phyloP scores from a whole-genome alignment of 2,888 invertebrate species.

The Operophtera brumata region DNA sequence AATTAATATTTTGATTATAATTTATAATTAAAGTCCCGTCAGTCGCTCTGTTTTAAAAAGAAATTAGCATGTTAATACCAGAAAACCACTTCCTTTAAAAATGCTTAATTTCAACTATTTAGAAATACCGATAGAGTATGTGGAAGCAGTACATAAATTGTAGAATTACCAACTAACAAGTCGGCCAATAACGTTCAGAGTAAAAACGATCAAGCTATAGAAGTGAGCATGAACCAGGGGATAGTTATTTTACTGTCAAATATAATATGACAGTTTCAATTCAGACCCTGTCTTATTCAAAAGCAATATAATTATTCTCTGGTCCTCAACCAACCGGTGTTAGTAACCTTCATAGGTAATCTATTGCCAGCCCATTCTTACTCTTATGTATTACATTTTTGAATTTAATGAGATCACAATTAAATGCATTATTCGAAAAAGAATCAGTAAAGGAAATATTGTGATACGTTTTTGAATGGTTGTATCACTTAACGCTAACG shows the following conservation, averaged over 20 bases:
- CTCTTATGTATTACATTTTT: constrained; percentile 33
- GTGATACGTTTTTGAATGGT: constrained; percentile 34
- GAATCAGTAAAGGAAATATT: constrained; percentile 40
- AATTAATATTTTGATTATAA: not conserved
- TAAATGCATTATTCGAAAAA: constrained; percentile 69
- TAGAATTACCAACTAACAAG: constrained; percentile 20
- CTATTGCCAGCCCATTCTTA: constrained; percentile 36
- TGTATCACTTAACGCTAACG: constrained; percentile 32
- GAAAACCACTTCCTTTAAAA: constrained; percentile 12
- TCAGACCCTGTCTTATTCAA: not conserved
- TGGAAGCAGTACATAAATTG: constrained; percentile 31
- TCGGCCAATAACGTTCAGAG: constrained; percentile 24
- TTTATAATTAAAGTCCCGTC: not conserved
- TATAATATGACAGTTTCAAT: too few relatives aligned
- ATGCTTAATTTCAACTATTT: constrained; percentile 26
- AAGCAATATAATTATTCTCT: not conserved
- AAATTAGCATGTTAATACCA: constrained; percentile 29
- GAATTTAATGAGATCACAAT: constrained; percentile 68
- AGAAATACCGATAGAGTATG: constrained; percentile 28
- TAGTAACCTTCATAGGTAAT: not conserved
- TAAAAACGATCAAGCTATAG: constrained; percentile 1
- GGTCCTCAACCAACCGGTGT: not conserved
- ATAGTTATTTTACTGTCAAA: too few relatives aligned
- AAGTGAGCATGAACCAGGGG: not conserved
- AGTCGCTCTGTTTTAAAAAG: constrained; percentile 25